These are phyloP conservation scores for Petrocephalus schoutedeni DNA, from an alignment of 2,797 vertebrate genomes.

Conservation along the genomic window DNA sequence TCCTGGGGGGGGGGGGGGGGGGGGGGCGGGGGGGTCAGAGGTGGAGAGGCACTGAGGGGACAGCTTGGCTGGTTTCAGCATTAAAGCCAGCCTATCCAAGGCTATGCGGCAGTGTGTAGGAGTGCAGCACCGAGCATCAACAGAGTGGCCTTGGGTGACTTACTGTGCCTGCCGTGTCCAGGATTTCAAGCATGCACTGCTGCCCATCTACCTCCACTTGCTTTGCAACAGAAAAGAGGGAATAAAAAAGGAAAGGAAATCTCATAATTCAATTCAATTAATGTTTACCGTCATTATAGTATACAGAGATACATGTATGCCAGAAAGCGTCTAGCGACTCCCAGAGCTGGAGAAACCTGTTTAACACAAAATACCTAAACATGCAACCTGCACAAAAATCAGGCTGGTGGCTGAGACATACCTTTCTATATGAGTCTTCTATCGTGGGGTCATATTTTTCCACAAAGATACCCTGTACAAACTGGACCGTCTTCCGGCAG, in stretches of 20 bases:
- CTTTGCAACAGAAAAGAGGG: constrained; percentile 50
- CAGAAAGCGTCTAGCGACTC: neutral
- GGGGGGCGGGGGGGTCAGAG: neutral
- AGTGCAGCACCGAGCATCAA: neutral
- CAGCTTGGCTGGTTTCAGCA: too few relatives aligned
- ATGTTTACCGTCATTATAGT: neutral
- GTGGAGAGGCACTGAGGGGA: neutral
- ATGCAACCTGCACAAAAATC: neutral
- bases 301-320: neutral
- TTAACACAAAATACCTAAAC: neutral
- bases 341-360: neutral
- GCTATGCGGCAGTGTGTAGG: neutral
- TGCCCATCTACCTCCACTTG: constrained; percentile 99
- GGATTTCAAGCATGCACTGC: constrained; percentile 99
- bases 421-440: constrained; percentile 99
- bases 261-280: neutral
- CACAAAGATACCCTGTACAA: constrained; percentile 99
- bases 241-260: neutral
- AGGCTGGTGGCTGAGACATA: constrained; percentile 43
- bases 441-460: constrained; percentile 99
- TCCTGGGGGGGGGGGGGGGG: constrained; percentile 56
- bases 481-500: constrained; percentile 84
- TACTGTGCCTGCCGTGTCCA: constrained; percentile 96
- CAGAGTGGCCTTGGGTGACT: constrained; percentile 48
- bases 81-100: neutral